phyloP scores from a whole-genome alignment of 2,113 vertebrate species.

The Edolisoma coerulescens region DNA sequence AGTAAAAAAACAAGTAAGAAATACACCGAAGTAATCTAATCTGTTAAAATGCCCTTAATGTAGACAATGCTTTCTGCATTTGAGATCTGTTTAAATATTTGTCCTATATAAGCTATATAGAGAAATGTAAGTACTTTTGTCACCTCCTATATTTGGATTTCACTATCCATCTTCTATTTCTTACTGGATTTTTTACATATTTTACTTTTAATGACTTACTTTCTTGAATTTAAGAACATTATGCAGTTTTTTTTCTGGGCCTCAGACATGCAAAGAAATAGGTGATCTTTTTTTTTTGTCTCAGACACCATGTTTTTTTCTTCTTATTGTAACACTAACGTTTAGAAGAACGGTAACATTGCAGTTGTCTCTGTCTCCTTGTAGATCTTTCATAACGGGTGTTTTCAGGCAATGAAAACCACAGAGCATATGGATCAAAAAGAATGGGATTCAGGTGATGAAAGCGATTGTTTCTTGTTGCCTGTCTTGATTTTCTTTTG shows the following conservation, averaged over 20 bases:
- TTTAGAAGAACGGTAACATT: background rate
- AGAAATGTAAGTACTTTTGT: background rate
- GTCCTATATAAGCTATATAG: background rate
- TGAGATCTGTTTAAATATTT: background rate
- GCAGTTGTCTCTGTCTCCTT: constrained; percentile 9
- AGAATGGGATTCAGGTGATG: constrained; percentile 41
- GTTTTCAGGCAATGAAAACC: constrained; percentile 42
- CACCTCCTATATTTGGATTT: background rate
- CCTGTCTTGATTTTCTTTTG: constrained; percentile 41
- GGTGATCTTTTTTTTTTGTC: background rate
- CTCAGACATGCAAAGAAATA: background rate
- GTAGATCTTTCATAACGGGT: constrained; percentile 2
- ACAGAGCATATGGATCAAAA: constrained; percentile 40
- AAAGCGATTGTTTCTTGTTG: constrained; percentile 34
- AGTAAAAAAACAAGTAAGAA: background rate
- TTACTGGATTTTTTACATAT: background rate
- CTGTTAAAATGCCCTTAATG: background rate
- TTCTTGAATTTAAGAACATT: background rate
- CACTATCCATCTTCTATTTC: background rate
- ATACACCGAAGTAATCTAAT: background rate
- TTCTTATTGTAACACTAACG: background rate
- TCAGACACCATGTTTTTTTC: background rate
- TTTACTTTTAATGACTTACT: background rate
- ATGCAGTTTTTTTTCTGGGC: background rate
- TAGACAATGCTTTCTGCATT: background rate